Evolutionary conservation across 2,113 vertebrate species (phyloP), one percentile per base, ranked within the genome.

Genomic region (Sardina pilchardus): DNA sequence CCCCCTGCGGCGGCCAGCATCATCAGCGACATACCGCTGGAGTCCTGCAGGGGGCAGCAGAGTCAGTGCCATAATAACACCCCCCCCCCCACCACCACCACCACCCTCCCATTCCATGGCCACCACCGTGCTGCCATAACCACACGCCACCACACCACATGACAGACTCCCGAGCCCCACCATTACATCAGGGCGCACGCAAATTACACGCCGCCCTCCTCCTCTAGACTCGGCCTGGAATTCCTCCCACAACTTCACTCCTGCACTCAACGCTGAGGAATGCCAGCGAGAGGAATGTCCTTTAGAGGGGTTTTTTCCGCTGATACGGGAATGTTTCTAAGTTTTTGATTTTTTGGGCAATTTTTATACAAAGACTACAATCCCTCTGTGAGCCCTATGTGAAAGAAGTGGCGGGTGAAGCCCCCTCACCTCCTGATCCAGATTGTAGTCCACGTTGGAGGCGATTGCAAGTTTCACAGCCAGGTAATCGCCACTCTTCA

Each of bases 1-100:
- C 98, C 98, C 0, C 97, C 97, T 0, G 97, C 98, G 16, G 98
- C 98, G 1, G 98, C 97, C 80, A 99, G 94, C 98, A 99, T 98
- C 86, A 96, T 95, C 9, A 99, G 91, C 0, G 98, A 98, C 98
- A 99, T 99, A 12, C 98, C 98, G 9, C 96, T 99, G 0, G 97
- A 93, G 34, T 99, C 98, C 98, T 99, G 93, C 5, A 89, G 82
- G 30, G 85, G 87, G 83, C 45, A 81, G 21, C 82, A 83, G 16
- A 87, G 8, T 78, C 8, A 63, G 19, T 4, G 6, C 24, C 59
- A 63, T 3, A 4, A 63, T 1, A 19, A 9, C n/a, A n/a, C n/a
- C 19, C 4, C 17, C 48, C 4, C 50, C 1, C 50, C 1, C 50
- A 42, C 39, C n/a, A 53, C 3, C 12, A 53, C 17, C 44, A 45